Evolutionary conservation across 1,140 invertebrate species (phyloP).

Genomic region (Oreohelix idahoensis): DNA sequence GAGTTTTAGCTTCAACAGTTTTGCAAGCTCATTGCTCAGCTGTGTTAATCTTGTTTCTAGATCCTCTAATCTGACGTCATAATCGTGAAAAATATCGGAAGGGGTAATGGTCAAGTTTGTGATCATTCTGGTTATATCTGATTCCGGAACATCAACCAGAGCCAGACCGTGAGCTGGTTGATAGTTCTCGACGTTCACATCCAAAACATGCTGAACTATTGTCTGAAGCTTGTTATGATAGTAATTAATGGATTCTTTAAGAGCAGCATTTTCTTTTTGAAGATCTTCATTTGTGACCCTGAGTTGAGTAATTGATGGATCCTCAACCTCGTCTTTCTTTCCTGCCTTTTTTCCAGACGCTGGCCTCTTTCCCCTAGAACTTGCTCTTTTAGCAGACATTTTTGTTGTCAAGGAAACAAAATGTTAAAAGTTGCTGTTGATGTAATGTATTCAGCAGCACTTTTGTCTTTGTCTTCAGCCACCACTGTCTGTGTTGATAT

Average conservation of each 20-base stretch:
- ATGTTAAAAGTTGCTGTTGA: neutral
- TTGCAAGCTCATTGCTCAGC: conserved; percentile 62
- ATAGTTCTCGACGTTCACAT: conserved; percentile 24
- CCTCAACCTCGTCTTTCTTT: conserved; percentile 49
- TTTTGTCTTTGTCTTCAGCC: too few relatives aligned
- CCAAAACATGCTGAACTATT: conserved; percentile 30
- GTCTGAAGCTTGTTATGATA: conserved; percentile 34
- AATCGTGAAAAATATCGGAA: neutral
- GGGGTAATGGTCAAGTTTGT: conserved; percentile 44
- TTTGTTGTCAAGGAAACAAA: neutral
- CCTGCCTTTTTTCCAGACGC: conserved; percentile 26
- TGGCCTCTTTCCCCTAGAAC: conserved; percentile 17
- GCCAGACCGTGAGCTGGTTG: neutral
- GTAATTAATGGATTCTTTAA: conserved; percentile 43
- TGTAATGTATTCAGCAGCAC: too few relatives aligned
- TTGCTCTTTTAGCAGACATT: conserved; percentile 6
- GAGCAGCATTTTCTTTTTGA: conserved; percentile 51
- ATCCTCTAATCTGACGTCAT: conserved; percentile 62
- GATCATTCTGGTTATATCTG: conserved; percentile 48
- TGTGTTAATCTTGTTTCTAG: conserved; percentile 67
- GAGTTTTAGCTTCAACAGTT: conserved; percentile 57
- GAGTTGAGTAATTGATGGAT: conserved; percentile 48
- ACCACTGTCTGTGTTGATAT: too few relatives aligned
- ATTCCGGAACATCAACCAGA: conserved; percentile 49
- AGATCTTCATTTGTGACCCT: conserved; percentile 48